These are phyloP conservation scores for Exaiptasia diaphana DNA, from an alignment of 64 coral and sea anemone species.

Conservation along the genomic window DNA sequence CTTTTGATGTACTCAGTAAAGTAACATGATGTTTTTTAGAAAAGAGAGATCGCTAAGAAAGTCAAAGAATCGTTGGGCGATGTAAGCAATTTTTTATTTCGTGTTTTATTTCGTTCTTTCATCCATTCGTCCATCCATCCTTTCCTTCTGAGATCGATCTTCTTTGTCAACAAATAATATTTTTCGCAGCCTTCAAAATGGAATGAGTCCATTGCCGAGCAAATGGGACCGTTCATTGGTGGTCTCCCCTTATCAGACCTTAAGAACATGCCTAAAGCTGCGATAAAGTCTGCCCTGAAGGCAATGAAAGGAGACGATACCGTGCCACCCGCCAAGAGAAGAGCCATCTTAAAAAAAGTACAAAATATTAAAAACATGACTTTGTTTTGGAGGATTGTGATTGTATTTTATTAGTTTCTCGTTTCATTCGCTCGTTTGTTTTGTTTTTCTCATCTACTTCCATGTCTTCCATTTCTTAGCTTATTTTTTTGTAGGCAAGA, in stretches of 20 bases:
- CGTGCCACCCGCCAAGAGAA: slow-evolving; percentile 37
- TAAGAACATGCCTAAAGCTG: neutral
- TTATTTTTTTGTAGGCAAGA: no score
- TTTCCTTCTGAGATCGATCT: neutral
- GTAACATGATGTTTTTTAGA: neutral
- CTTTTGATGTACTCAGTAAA: neutral
- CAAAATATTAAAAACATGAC: neutral
- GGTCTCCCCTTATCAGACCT: slow-evolving; percentile 49
- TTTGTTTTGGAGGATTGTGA: no score
- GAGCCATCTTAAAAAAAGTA: slow-evolving; percentile 48
- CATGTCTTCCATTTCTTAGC: no score
- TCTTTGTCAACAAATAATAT: neutral
- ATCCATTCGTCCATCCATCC: no score
- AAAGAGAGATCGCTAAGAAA: slow-evolving; percentile 10
- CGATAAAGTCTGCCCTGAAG: slow-evolving; percentile 32
- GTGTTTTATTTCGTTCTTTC: no score
- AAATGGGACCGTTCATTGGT: slow-evolving; percentile 32
- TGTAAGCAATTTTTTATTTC: slow-evolving; percentile 9
- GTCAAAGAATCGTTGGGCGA: slow-evolving; percentile 1
- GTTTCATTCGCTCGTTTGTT: no score
- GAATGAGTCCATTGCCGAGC: slow-evolving; percentile 1
- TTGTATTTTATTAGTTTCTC: no score
- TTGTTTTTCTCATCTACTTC: no score
- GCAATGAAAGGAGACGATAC: slow-evolving; percentile 37
- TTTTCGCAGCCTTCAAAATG: slow-evolving; percentile 35